Percentiles rank a stretch among this genome's conserved stretches.
These are phyloP conservation scores for Parapristionchus giblindavisi DNA, from an alignment of 2,888 invertebrate genomes.

Conservation along the genomic window DNA sequence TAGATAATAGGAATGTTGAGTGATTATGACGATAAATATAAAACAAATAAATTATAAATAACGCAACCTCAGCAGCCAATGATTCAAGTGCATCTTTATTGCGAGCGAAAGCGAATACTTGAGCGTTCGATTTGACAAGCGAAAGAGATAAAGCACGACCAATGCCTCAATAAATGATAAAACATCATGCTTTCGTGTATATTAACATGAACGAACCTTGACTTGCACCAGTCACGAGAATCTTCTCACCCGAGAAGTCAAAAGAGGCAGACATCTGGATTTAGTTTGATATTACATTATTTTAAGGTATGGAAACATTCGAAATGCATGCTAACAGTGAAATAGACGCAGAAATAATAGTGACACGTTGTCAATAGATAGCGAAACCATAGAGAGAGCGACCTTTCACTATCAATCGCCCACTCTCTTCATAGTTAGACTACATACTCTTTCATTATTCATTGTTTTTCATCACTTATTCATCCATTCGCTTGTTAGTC, in stretches of 20 bases:
- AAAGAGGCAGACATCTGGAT: conserved; percentile 44
- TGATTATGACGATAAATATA: neutral
- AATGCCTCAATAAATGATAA: conserved; percentile 43
- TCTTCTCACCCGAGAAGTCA: conserved; percentile 51
- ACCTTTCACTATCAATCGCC: too few relatives aligned
- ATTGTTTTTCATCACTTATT: too few relatives aligned
- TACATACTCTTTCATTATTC: too few relatives aligned
- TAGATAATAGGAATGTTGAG: too few relatives aligned
- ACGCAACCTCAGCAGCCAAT: conserved; percentile 42
- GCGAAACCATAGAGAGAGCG: too few relatives aligned
- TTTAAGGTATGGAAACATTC: neutral
- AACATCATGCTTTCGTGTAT: neutral
- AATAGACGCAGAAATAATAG: too few relatives aligned
- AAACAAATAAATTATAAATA: neutral
- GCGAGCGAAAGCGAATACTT: conserved; percentile 50
- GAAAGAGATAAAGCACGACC: conserved; percentile 46
- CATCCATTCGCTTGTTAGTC: too few relatives aligned
- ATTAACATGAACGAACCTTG: conserved; percentile 44
- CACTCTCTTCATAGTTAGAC: too few relatives aligned
- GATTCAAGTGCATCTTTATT: conserved; percentile 41
- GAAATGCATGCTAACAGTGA: neutral
- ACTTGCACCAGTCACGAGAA: conserved; percentile 57
- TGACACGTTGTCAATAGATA: too few relatives aligned
- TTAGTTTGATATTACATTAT: neutral
- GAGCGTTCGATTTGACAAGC: conserved; percentile 48